A percentile compares a stretch with the other conserved stretches of the same genome.
Conservation (phyloP, 2,888 invertebrate genomes). For the Caenorhabditis sp. region DNA sequence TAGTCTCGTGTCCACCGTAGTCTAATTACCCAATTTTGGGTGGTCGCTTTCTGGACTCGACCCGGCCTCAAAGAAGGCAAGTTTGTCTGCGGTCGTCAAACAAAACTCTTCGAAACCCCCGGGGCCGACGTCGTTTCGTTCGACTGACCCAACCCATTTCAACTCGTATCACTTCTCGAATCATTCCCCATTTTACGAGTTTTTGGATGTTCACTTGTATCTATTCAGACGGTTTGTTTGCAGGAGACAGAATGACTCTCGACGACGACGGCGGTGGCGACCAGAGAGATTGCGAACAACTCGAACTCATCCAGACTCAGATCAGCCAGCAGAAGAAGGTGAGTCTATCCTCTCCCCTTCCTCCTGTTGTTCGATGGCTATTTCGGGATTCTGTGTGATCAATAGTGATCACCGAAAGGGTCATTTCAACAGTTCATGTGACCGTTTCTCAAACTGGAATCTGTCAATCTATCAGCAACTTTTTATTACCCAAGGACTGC, state of each 20-base stretch:
- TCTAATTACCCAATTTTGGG: slow-evolving; percentile 23
- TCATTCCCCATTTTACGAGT: slow-evolving; percentile 33
- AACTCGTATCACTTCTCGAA: slow-evolving; percentile 14
- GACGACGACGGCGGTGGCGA: slow-evolving; percentile 4
- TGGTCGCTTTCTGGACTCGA: slow-evolving; percentile 24
- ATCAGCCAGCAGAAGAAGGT: background rate
- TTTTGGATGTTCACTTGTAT: slow-evolving; percentile 2
- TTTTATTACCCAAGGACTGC: slow-evolving; percentile 6
- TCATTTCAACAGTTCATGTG: background rate
- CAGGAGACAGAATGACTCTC: slow-evolving; percentile 41
- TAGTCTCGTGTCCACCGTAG: background rate
- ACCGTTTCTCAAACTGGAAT: slow-evolving; percentile 10
- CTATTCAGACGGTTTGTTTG: slow-evolving; percentile 17
- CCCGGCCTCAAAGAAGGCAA: background rate
- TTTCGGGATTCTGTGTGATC: background rate
- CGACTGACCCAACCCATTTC: background rate
- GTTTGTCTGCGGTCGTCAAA: slow-evolving; percentile 20
- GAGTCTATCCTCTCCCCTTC: too few species aligned
- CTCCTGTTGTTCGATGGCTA: too few species aligned
- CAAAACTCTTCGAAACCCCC: slow-evolving; percentile 3
- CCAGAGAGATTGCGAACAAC: slow-evolving; percentile 2
- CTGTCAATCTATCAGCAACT: too few species aligned
- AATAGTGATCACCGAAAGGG: background rate
- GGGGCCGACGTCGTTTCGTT: slow-evolving; percentile 9
- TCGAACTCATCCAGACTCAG: slow-evolving; percentile 6